A percentile compares a stretch with the other conserved stretches of the same genome.
Evolutionary conservation across 2,888 invertebrate species (phyloP).

Genomic region (Allygus modestus): DNA sequence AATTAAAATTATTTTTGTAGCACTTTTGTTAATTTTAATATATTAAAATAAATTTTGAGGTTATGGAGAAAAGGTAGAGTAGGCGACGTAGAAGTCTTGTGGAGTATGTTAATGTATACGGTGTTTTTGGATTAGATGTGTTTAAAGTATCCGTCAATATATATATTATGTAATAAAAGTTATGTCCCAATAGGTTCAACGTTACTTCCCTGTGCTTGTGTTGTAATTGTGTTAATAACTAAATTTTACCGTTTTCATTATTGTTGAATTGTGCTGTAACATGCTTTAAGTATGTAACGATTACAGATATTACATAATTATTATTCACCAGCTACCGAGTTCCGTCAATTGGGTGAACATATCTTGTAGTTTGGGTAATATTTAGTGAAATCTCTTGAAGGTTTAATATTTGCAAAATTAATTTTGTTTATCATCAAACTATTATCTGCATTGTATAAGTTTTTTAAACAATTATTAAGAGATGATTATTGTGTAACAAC

Average conservation of each 20-base stretch:
- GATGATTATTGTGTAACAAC: not conserved
- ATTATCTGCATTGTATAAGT: not conserved
- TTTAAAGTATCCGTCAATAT: conserved; percentile 18
- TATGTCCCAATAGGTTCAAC: not conserved
- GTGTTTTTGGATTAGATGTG: conserved; percentile 42
- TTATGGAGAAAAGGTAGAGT: not conserved
- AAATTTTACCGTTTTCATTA: not conserved
- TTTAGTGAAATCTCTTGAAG: not conserved
- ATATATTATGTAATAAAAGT: conserved; percentile 8
- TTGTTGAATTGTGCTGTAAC: not conserved
- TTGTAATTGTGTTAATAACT: conserved; percentile 14
- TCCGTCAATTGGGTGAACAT: not conserved
- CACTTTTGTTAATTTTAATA: conserved; percentile 14
- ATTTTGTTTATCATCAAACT: not conserved
- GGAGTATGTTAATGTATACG: conserved; percentile 35
- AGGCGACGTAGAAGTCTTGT: not conserved
- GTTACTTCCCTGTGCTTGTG: not conserved
- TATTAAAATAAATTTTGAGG: not conserved
- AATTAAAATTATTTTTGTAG: not conserved
- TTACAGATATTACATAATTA: too few relatives aligned
- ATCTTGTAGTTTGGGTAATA: not conserved
- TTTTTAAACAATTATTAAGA: not conserved
- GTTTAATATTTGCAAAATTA: too few relatives aligned
- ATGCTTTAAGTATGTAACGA: not conserved
- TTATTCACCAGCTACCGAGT: not conserved